phyloP scores from a whole-genome alignment of 1,140 invertebrate species.

The Amphibalanus amphitrite region DNA sequence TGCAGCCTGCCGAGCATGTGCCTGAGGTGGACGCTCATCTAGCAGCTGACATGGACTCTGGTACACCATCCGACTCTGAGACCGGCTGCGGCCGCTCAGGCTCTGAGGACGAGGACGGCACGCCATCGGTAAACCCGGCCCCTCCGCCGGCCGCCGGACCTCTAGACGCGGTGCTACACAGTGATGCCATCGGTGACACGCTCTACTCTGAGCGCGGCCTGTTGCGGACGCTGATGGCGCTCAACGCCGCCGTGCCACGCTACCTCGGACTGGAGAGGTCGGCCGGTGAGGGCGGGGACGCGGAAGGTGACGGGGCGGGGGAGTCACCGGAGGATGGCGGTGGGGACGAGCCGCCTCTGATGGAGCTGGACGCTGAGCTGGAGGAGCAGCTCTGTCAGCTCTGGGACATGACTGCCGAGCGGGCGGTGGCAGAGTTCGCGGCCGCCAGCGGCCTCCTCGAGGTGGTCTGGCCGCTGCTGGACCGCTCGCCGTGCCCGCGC shows the following conservation, averaged over 20 bases:
- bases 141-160: constrained; percentile 10
- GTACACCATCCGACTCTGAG: too few relatives aligned
- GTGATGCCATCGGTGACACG: constrained; percentile 53
- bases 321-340: too few relatives aligned
- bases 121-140: constrained; percentile 10
- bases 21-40: too few relatives aligned
- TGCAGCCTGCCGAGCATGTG: too few relatives aligned
- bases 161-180: constrained; percentile 34
- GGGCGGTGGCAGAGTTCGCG: constrained; percentile 46
- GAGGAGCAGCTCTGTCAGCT: constrained; percentile 50
- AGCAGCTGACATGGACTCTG: too few relatives aligned
- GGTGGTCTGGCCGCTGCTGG: not conserved
- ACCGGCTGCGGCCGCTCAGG: not conserved
- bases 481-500: not conserved
- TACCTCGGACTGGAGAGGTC: not conserved
- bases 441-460: not conserved
- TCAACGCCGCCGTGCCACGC: constrained; percentile 15
- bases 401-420: constrained; percentile 58
- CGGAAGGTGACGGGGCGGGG: too few relatives aligned
- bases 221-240: constrained; percentile 38
- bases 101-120: too few relatives aligned
- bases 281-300: too few relatives aligned
- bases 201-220: constrained; percentile 55
- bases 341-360: constrained; percentile 31
- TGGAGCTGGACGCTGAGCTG: constrained; percentile 31